Conservation (phyloP, 2,888 invertebrate species). For the Geotrupes spiniger region DNA sequence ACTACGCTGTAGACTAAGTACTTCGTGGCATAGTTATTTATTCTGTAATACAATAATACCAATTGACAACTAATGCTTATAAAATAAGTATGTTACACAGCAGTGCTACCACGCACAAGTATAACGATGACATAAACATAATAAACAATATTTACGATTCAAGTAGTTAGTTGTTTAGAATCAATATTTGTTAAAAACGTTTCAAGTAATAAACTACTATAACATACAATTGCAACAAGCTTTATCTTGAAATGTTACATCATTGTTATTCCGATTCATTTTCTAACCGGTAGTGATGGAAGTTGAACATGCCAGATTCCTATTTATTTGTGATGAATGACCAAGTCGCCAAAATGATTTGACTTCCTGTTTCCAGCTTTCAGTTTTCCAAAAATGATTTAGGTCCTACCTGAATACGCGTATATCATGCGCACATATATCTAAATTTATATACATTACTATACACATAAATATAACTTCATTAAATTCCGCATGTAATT, state of each 20-base stretch:
- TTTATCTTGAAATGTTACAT: not conserved
- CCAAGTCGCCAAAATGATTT: slow-evolving; percentile 1
- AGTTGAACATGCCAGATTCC: too few species aligned
- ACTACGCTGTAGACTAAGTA: slow-evolving; percentile 1
- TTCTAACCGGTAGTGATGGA: too few species aligned
- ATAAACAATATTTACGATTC: slow-evolving; percentile 3
- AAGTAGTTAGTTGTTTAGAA: not conserved
- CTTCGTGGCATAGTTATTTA: slow-evolving; percentile 1
- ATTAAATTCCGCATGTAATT: too few species aligned
- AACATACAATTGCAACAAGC: not conserved
- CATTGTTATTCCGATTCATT: not conserved
- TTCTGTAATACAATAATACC: slow-evolving; percentile 2
- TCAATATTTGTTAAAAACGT: not conserved
- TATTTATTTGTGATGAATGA: not conserved
- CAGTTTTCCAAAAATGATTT: too few species aligned
- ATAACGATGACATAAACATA: slow-evolving; percentile 6
- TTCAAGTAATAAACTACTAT: not conserved
- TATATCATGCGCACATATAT: too few species aligned
- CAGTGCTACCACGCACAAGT: too few species aligned
- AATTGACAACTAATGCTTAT: slow-evolving; percentile 6
- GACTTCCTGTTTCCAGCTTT: slow-evolving; percentile 2
- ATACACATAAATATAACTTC: too few species aligned
- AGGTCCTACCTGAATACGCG: too few species aligned
- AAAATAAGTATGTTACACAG: not conserved
- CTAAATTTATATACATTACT: too few species aligned